phyloP scores from a whole-genome alignment of 2,113 vertebrate genomes.

The Ctenodactylus gundi region DNA sequence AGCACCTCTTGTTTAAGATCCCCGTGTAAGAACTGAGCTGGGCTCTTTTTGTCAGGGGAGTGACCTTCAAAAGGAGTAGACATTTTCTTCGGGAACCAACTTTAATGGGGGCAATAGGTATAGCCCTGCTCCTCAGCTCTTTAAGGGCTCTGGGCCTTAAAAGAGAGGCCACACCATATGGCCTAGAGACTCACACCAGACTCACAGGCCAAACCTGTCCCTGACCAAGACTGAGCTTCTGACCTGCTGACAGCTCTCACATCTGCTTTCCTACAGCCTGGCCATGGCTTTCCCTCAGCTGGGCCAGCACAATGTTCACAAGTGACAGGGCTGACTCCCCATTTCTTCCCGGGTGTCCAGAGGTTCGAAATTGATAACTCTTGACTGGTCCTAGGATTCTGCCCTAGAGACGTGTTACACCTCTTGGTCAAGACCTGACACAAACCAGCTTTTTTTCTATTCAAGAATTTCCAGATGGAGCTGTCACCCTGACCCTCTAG shows the following conservation, averaged over 20 bases:
- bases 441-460: neutral
- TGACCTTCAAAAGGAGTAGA: neutral
- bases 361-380: neutral
- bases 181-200: neutral
- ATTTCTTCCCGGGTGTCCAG: neutral
- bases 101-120: neutral
- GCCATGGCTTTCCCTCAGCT: neutral
- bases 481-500: neutral
- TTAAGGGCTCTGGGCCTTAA: neutral
- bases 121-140: neutral
- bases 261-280: neutral
- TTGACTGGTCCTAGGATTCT: neutral
- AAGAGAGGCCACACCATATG: neutral
- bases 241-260: neutral
- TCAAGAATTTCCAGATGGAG: neutral
- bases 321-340: neutral
- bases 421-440: neutral
- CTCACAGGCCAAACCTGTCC: neutral
- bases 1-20: neutral
- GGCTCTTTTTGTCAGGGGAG: neutral
- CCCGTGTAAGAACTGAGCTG: neutral
- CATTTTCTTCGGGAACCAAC: neutral
- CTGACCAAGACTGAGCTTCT: neutral
- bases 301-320: neutral
- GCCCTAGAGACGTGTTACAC: neutral